phyloP scores from a whole-genome alignment of 2,113 vertebrate species.

The Gasterosteus aculeatus region DNA sequence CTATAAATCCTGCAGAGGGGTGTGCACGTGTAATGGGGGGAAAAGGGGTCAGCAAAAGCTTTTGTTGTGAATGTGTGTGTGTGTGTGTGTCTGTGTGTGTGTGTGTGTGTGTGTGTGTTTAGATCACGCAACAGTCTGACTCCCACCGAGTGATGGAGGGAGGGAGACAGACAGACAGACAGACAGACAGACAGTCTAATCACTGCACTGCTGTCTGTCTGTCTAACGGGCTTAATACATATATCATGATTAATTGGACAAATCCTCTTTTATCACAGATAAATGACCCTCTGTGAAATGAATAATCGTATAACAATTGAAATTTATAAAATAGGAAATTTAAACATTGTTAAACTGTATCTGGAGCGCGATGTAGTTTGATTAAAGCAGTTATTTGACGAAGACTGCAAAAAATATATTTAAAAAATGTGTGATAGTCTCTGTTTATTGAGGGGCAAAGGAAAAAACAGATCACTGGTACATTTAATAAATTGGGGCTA shows the following conservation, averaged over 20 bases:
- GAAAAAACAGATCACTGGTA: background rate
- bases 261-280: too few relatives aligned
- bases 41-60: background rate
- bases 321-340: too few relatives aligned
- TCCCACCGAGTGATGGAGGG: conserved; percentile 44
- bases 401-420: too few relatives aligned
- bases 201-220: too few relatives aligned
- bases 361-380: too few relatives aligned
- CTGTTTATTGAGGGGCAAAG: background rate
- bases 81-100: conserved; percentile 16
- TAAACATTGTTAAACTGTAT: too few relatives aligned
- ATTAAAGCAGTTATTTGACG: too few relatives aligned
- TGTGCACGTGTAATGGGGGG: background rate
- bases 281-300: too few relatives aligned
- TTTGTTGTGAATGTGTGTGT: conserved; percentile 14
- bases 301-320: too few relatives aligned
- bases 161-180: conserved; percentile 10
- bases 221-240: too few relatives aligned
- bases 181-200: background rate
- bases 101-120: conserved; percentile 14
- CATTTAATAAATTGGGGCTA: background rate
- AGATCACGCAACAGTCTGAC: conserved; percentile 30
- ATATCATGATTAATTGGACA: too few relatives aligned
- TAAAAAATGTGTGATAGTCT: too few relatives aligned
- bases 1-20: conserved; percentile 51